phyloP scores from a whole-genome alignment of 2,797 vertebrate genomes.

The Hyperoplus immaculatus region DNA sequence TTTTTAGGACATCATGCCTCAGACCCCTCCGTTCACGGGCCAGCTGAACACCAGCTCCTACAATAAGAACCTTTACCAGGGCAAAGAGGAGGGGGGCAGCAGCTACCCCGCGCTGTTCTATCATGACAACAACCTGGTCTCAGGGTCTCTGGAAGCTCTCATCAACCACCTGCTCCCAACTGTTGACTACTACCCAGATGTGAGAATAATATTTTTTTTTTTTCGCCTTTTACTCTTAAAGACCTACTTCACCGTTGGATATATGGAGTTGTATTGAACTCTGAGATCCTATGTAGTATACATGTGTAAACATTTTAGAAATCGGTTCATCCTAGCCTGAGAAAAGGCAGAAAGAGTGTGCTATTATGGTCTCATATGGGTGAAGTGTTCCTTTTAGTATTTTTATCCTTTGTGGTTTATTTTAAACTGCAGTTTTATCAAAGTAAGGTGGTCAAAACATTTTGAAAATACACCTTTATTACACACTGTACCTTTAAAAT shows the following conservation, averaged over 20 bases:
- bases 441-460: background rate
- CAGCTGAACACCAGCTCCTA: conserved; percentile 90
- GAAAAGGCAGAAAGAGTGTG: no score
- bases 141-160: conserved; percentile 95
- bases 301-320: no score
- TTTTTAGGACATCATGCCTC: conserved; percentile 92
- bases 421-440: conserved; percentile 12
- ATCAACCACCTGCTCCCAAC: conserved; percentile 94
- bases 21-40: conserved; percentile 91
- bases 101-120: conserved; percentile 88
- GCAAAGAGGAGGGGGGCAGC: conserved; percentile 83
- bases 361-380: no score
- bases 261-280: no score
- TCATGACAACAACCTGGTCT: conserved; percentile 93
- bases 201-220: conserved; percentile 75
- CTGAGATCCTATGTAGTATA: no score
- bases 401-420: background rate
- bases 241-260: no score
- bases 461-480: background rate
- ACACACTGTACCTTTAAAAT: background rate
- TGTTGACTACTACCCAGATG: conserved; percentile 94
- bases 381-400: no score
- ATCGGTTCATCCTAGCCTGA: no score
- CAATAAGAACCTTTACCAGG: conserved; percentile 91
- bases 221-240: background rate